Evolutionary conservation across 2,113 vertebrate genomes (phyloP), one percentile per base, ranked within the genome.

Genomic region (Hepsetus odoe): DNA sequence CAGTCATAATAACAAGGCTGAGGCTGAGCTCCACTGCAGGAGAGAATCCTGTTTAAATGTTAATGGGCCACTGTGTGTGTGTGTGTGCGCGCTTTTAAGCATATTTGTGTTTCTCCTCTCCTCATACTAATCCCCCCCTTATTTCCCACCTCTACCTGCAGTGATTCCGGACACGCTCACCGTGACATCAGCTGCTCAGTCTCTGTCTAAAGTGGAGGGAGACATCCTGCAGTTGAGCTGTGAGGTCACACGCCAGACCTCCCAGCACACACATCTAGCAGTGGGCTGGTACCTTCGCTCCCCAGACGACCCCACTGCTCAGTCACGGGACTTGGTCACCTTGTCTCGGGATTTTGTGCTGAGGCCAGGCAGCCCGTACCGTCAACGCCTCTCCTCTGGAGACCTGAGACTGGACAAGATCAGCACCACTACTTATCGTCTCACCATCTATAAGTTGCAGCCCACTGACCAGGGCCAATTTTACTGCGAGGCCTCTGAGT

Each of bases 361-460:
- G 69, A 92, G 90, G 8, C 93, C 98, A 0, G 95, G 97, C 67
- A 91, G 88, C 0, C 88, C 93, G 3, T 98, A 98, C 0, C 87
- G 90, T 1, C 96, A 98, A 89, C 92, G 97, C 32, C 95, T 96
- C 71, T 92, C 93, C n/a, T 95, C 94, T 0, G 97, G 98, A 1
- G 96, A 98, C 7, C 87, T 99, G 18, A 91, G 96, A 65, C 82
- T 99, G 88, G 97, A 98, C 89, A 98, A 98, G 85, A 92, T 95
- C 1, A 96, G 95, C 40, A 90, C 93, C 55, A 94, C 93, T 11
- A 88, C 94, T 66, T 98, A 95, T 86, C 94, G 94, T 33, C 94
- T 99, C 72, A 98, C 95, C 85, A 90, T 99, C 87, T 97, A 96
- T 87, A 95, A 94, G 89, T 92, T 99, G 61, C 98, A 98, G 91